Percentiles rank a stretch among this genome's conserved stretches.
Evolutionary conservation across 2,797 vertebrate genomes (phyloP).

Genomic region (Luscinia luscinia): DNA sequence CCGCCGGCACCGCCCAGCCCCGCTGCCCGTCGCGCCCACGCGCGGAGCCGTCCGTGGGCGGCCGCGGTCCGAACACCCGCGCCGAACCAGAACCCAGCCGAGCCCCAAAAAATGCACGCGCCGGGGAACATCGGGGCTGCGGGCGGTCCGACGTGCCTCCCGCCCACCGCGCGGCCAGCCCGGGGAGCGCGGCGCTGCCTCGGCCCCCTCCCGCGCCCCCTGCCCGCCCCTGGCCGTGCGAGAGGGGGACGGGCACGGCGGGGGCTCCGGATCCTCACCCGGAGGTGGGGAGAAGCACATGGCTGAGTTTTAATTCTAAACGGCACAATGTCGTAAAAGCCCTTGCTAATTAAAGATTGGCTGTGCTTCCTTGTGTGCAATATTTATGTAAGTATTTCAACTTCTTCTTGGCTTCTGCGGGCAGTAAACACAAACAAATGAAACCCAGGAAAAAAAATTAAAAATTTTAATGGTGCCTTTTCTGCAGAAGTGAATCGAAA

Average conservation of each 20-base stretch:
- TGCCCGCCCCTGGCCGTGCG: not conserved
- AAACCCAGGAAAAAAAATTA: not conserved
- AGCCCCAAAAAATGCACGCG: not conserved
- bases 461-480: not conserved
- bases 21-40: not conserved
- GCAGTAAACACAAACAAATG: not conserved
- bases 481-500: not conserved
- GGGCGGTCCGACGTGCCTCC: not conserved
- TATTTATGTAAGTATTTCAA: slow-evolving; percentile 16
- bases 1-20: not conserved
- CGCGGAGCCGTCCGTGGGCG: not conserved
- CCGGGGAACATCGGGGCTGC: not conserved
- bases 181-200: not conserved
- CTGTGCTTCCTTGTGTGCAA: not conserved
- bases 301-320: slow-evolving; percentile 47
- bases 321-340: slow-evolving; percentile 39
- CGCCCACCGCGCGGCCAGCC: not conserved
- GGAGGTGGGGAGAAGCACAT: slow-evolving; percentile 45
- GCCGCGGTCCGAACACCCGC: not conserved
- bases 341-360: not conserved
- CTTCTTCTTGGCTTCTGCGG: not conserved
- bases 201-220: not conserved
- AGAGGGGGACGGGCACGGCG: not conserved
- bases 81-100: not conserved
- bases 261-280: not conserved